Conservation (phyloP, 2,113 vertebrate genomes). For the Prochilodus magdalenae region DNA sequence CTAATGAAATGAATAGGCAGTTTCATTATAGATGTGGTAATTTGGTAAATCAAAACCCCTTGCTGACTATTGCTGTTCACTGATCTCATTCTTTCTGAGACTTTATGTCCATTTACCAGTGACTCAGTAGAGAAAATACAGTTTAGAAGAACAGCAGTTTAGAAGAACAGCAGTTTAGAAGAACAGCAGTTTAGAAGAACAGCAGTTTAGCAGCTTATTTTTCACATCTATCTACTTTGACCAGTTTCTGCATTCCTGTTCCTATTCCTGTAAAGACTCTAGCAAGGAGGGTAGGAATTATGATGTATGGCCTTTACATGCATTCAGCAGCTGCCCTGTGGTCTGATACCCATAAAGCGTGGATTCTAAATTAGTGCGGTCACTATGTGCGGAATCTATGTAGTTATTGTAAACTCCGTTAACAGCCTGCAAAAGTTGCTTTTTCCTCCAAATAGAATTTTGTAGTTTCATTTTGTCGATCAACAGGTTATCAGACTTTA, state of each 20-base stretch:
- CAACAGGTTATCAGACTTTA: no score
- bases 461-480: no score
- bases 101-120: constrained; percentile 15
- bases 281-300: constrained; percentile 18
- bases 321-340: constrained; percentile 28
- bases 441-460: neutral
- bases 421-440: no score
- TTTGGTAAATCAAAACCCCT: neutral
- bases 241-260: constrained; percentile 22
- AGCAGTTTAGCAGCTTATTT: neutral
- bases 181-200: neutral
- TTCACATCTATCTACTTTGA: constrained; percentile 11
- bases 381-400: neutral
- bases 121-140: constrained; percentile 7
- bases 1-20: constrained; percentile 26
- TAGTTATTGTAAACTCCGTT: no score
- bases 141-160: neutral
- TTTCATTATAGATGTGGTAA: neutral
- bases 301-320: constrained; percentile 11
- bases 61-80: neutral
- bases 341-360: neutral
- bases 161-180: neutral
- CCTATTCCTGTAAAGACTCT: constrained; percentile 9
- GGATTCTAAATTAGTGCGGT: neutral
- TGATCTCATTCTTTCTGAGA: constrained; percentile 9